Conservation (phyloP, 2,797 vertebrate genomes). For the Lophotriccus pileatus region DNA sequence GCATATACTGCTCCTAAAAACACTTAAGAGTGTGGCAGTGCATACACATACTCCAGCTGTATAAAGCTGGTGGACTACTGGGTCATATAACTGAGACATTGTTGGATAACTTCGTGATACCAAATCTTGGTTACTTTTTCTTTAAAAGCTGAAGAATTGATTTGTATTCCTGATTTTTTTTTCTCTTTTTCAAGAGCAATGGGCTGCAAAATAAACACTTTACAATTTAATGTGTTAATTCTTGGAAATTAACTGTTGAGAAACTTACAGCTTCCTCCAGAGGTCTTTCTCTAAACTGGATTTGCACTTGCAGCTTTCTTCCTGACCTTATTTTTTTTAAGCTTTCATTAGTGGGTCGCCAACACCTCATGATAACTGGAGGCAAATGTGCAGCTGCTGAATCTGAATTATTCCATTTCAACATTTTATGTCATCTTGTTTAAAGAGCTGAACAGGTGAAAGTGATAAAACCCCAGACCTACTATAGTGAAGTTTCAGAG, state of each 20-base stretch:
- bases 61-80: background rate
- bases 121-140: background rate
- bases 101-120: background rate
- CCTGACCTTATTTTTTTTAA: background rate
- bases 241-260: background rate
- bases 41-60: background rate
- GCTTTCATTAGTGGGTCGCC: background rate
- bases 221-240: background rate
- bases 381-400: background rate
- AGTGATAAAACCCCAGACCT: background rate
- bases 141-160: background rate
- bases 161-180: background rate
- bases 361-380: background rate
- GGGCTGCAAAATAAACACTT: background rate
- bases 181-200: background rate
- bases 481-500: background rate
- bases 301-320: background rate
- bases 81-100: background rate
- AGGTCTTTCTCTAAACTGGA: background rate
- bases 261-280: background rate
- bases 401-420: background rate
- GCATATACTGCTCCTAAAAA: background rate
- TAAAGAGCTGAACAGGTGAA: background rate
- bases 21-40: background rate
- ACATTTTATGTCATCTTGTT: background rate